Evolutionary conservation across 2,888 invertebrate species (phyloP), one percentile per base, ranked within the genome.

Genomic region (Pyralis farinalis): DNA sequence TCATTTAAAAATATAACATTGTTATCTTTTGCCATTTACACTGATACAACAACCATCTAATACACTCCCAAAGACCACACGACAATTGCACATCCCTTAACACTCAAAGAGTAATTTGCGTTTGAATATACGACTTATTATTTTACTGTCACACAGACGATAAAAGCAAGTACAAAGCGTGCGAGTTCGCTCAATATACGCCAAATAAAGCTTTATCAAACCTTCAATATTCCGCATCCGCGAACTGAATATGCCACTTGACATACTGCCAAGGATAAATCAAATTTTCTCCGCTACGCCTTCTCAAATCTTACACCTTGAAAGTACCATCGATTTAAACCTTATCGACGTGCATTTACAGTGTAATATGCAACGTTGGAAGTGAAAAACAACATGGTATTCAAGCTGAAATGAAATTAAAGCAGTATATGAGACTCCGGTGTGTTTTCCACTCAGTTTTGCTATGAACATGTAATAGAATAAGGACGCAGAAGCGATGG

Each of bases 261-360:
- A 79, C 75, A 71, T 71, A 74, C 63, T 71, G 81, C 80, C 80
- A 77, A 64, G 68, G 71, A 82, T 83, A 83, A 81, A 84, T 83
- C 81, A 76, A 72, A 78, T 83, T 76, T 69, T 50, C 65, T 52
- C 47, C 55, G 47, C 58, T 44, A 47, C 55, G 47, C 46, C 40
- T 40, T 46, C 40, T 36, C 37, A 43, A 44, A 39, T 43, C 38
- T 32, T 38, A 25, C 25, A 32, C 32, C 27, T 32, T 12, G 10
- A 12, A 38, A 32, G 12, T 37, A 29, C 29, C 12, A 9, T 7
- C 30, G n/a, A n/a, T 7, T 7, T 7, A 21, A 21, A 30, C 22
- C 32, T 32, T 12, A 32, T 22, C 3, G 7, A 4, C 12, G 1
- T 32, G 2, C 5, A 22, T 8, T 12, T 38, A 38, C 12, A 20